A percentile compares a stretch with the other conserved stretches of the same genome.
phyloP scores from a whole-genome alignment of 2,113 vertebrate species.

The Grus americana region DNA sequence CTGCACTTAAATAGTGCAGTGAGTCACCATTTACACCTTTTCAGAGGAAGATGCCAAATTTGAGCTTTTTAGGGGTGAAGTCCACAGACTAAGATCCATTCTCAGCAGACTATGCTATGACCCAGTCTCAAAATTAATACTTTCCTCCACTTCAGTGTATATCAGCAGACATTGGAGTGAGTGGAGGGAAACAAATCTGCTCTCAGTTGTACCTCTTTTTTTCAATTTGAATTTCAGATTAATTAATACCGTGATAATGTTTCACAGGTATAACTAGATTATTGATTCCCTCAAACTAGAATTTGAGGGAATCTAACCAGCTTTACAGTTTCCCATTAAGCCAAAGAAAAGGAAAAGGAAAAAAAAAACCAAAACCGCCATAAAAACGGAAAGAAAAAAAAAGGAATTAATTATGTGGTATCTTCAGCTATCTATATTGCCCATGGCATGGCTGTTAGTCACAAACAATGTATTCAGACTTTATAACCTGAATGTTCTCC shows the following conservation, averaged over 20 bases:
- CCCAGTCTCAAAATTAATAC: not conserved
- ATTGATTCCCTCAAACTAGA: not conserved
- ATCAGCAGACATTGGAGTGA: not conserved
- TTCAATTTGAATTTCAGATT: not conserved
- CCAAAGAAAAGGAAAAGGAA: not conserved
- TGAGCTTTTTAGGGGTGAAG: not conserved
- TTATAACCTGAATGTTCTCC: not conserved
- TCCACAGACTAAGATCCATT: not conserved
- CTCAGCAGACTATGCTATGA: not conserved
- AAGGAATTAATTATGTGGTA: not conserved
- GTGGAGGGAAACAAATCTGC: not conserved
- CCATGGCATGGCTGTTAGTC: not conserved
- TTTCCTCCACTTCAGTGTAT: not conserved
- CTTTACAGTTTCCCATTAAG: not conserved
- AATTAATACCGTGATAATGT: not conserved
- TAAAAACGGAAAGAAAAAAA: no score
- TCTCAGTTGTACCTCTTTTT: not conserved
- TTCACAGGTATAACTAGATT: not conserved
- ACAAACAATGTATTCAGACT: not conserved
- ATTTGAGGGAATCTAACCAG: not conserved
- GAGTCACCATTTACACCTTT: not conserved
- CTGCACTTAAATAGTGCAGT: not conserved
- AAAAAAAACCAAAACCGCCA: not conserved
- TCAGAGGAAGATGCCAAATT: not conserved
- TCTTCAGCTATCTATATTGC: slow-evolving; percentile 2